Percentiles rank a stretch among this genome's conserved stretches.
Evolutionary conservation across 1,140 invertebrate genomes (phyloP).

Genomic region (Idris sp.): DNA sequence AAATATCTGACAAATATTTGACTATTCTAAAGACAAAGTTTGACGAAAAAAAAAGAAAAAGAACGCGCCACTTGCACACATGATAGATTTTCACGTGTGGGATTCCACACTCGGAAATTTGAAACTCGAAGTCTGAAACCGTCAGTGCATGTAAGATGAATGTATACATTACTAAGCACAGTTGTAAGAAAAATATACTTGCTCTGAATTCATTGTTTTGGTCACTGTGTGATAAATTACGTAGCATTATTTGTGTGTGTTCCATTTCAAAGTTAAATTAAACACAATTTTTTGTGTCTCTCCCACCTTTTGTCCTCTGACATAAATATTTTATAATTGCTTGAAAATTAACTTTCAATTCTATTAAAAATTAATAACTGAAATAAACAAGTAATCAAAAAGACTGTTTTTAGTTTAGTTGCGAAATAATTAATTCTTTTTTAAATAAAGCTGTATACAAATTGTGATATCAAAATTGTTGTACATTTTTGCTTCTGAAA

Average conservation of each 20-base stretch:
- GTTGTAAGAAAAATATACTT: slow-evolving; percentile 50
- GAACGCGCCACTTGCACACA: slow-evolving; percentile 6
- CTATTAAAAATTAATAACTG: too few species aligned
- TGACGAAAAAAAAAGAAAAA: slow-evolving; percentile 11
- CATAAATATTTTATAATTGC: too few species aligned
- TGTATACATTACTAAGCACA: slow-evolving; percentile 54
- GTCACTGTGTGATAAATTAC: slow-evolving; percentile 18
- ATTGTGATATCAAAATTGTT: too few species aligned
- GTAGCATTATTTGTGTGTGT: background rate
- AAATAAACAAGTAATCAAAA: too few species aligned
- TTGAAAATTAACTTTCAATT: too few species aligned
- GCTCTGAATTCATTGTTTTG: slow-evolving; percentile 41
- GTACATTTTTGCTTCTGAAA: too few species aligned
- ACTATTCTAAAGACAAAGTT: slow-evolving; percentile 3
- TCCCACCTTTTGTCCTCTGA: too few species aligned
- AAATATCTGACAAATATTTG: background rate
- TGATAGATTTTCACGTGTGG: slow-evolving; percentile 43
- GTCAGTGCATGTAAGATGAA: slow-evolving; percentile 60
- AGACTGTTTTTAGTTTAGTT: too few species aligned
- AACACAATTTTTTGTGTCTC: too few species aligned
- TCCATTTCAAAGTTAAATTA: too few species aligned
- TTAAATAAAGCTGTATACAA: too few species aligned
- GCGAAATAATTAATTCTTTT: too few species aligned
- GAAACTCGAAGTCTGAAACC: slow-evolving; percentile 54
- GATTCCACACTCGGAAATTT: slow-evolving; percentile 53